Base-by-base conservation (phyloP, 2,113 vertebrate genomes). In the Lamprologus tigripictilis region DNA sequence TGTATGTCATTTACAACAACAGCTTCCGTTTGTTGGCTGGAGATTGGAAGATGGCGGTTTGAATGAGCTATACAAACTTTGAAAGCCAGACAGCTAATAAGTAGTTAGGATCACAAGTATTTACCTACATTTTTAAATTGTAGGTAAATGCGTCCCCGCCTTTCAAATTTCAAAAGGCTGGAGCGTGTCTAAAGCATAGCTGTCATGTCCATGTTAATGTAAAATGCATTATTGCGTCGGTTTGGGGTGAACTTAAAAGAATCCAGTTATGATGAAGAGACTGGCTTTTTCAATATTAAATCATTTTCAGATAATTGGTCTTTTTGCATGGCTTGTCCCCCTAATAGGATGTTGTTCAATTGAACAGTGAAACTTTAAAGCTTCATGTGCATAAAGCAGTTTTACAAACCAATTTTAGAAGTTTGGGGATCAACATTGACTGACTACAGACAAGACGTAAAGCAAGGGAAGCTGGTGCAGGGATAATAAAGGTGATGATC, bases 11-110 rank as follows among this genome's bases (percentile, higher is more conserved):
- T 14, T 19, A 19, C 33, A 66, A 71, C 45, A 12, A n/a, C 73
- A 81, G 55, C 28, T 90, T 90, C 86, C 80, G 83, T 33, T n/a
- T 13, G 54, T 49, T 82, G 80, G 66, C 13, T n/a, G 47, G 51
- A 42, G 66, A 82, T 12, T 54, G 83, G 53, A 92, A 93, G 84
- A 94, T 93, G 93, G 91, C 89, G 86, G 86, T 28, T 12, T 4
- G 4, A 26, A 6, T 54, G 4, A 40, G 28, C 4, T 2, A 3
- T 4, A 49, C 6, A 37, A 47, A 82, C 7, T 33, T 21, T 26
- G 17, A 58, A 17, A 80, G 10, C 7, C 17, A 68, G 6, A 14
- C 17, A 45, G 9, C 8, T 28, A 35, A 21, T 23, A 19, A 54
- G 42, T 31, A 49, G 26, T 31, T 78, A 8, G 23, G 42, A 49